Evolutionary conservation across 1,140 invertebrate species (phyloP).

Genomic region (Drosophila persimilis): DNA sequence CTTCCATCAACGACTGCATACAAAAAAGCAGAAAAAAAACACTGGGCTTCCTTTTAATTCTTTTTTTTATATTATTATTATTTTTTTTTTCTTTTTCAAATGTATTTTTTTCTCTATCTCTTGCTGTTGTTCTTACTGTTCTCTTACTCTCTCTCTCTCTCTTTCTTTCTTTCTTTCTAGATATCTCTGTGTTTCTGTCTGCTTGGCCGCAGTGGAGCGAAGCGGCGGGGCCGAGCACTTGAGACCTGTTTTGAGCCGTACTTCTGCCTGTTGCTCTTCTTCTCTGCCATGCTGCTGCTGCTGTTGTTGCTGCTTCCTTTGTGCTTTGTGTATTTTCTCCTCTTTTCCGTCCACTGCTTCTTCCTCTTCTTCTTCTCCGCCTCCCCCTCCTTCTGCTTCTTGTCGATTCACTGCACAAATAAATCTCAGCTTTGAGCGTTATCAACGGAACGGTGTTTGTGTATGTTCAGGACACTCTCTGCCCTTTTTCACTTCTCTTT

Average conservation of each 20-base stretch:
- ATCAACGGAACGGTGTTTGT: constrained; percentile 31
- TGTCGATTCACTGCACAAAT: constrained; percentile 80
- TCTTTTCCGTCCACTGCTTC: not conserved
- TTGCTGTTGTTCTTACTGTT: constrained; percentile 8
- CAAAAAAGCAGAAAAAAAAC: constrained; percentile 32
- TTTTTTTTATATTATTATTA: no score
- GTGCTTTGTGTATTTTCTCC: constrained; percentile 28
- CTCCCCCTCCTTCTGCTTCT: constrained; percentile 19
- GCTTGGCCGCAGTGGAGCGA: constrained; percentile 62
- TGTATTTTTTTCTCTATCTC: constrained; percentile 39
- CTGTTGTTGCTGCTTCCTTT: constrained; percentile 23
- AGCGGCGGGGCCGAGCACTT: constrained; percentile 54
- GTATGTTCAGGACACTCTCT: constrained; percentile 62
- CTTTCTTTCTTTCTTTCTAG: no score
- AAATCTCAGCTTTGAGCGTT: constrained; percentile 76
- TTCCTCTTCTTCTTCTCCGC: constrained; percentile 16
- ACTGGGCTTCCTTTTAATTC: constrained; percentile 57
- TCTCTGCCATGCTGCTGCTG: constrained; percentile 12
- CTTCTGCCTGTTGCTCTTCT: constrained; percentile 9
- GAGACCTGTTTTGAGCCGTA: constrained; percentile 62
- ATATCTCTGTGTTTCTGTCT: constrained; percentile 18
- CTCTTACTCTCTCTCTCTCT: not conserved
- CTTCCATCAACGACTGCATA: constrained; percentile 36
- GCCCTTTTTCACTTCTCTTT: constrained; percentile 44
- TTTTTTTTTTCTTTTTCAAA: constrained; percentile 54